These are phyloP conservation scores for Sardina pilchardus DNA, from an alignment of 2,113 vertebrate genomes.

Conservation along the genomic window DNA sequence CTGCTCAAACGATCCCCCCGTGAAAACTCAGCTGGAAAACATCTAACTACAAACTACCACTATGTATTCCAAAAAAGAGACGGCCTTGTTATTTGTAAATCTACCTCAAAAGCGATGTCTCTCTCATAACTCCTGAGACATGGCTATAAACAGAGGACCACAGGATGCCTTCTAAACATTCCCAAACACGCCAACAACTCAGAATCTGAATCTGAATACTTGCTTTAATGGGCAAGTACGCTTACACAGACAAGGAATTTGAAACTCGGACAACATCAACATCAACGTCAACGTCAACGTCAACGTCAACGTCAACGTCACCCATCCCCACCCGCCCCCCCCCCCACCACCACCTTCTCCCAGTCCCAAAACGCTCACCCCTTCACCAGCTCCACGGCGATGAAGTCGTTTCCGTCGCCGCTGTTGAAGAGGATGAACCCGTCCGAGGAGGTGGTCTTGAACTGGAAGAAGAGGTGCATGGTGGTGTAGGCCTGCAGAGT, in stretches of 20 bases:
- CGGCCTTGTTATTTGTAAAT: neutral
- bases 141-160: too few species aligned
- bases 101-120: neutral
- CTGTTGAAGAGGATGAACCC: slow-evolving; percentile 96
- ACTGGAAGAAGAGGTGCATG: slow-evolving; percentile 99
- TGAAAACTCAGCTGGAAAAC: neutral
- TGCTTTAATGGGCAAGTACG: too few species aligned
- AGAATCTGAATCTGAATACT: too few species aligned
- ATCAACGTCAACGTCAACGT: too few species aligned
- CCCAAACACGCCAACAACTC: too few species aligned
- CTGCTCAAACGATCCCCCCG: neutral
- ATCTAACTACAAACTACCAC: too few species aligned
- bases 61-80: neutral
- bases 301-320: too few species aligned
- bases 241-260: too few species aligned
- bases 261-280: too few species aligned
- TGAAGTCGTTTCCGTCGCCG: slow-evolving; percentile 84
- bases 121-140: neutral
- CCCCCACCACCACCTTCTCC: neutral
- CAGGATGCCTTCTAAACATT: too few species aligned
- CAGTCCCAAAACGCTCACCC: slow-evolving; percentile 75
- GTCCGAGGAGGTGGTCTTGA: slow-evolving; percentile 93
- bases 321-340: too few species aligned
- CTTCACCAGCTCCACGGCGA: slow-evolving; percentile 94
- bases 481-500: slow-evolving; percentile 95